Base-by-base conservation (phyloP, 2,113 vertebrate species). In the Perognathus longimembris region DNA sequence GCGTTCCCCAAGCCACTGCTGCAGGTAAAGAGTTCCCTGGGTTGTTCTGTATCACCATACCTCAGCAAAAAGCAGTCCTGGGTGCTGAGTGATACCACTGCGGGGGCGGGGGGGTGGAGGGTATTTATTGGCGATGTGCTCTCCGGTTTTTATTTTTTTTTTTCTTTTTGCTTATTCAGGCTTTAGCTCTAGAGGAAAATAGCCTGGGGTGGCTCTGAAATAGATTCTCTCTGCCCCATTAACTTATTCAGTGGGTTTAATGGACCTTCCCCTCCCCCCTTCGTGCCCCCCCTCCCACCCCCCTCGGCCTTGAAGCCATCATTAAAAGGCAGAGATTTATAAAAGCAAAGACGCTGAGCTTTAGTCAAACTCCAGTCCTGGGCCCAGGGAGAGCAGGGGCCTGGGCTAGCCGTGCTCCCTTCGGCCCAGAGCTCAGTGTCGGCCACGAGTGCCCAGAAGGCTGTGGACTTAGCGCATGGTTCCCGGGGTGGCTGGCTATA, bases 221-320 rank as follows among this genome's bases (percentile, higher is more conserved):
- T 98, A 98, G 98, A 98, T 98, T 98, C 97, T 98, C 98, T 98
- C 97, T 98, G 98, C 98, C 97, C 98, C 98, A 98, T 98, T 98
- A 98, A 98, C 97, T 98, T 98, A 98, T 98, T 98, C 98, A 98
- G 97, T 97, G 98, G 97, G 97, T 97, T 98, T 98, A 98, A 98
- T 98, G 98, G 98, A 90, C 96, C 97, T 97, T 98, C 97, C 97
- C 97, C 96, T 95, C 96, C 94, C 94, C 93, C n/a, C n/a, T n/a
- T n/a, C n/a, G n/a, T n/a, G n/a, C n/a, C 97, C 97, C 97, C 96
- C 96, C 96, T 92, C 94, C 15, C 50, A 12, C 97, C 97, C 95
- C 96, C 95, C 94, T 94, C 93, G 98, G 98, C 98, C 98, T 98
- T 97, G 96, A 97, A 98, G 97, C 97, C 97, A 96, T 98, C 97